A percentile compares a stretch with the other conserved stretches of the same genome.
phyloP scores from a whole-genome alignment of 2,888 invertebrate genomes.

The Tiliacea aurago region DNA sequence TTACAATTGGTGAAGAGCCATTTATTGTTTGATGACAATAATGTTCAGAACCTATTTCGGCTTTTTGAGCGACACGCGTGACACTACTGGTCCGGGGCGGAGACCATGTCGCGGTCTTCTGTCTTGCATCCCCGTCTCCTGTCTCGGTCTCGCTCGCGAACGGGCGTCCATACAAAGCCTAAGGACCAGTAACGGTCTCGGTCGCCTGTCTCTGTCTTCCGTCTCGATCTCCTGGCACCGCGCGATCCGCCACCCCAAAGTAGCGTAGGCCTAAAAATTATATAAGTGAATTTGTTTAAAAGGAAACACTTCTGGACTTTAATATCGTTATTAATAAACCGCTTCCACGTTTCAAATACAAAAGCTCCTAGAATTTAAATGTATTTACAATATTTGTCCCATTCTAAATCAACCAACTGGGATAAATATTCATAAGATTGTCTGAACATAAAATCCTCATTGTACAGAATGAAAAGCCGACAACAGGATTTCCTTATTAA shows the following conservation, averaged over 20 bases:
- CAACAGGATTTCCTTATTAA: conserved; percentile 40
- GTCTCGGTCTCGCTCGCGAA: not conserved
- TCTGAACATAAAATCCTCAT: conserved; percentile 33
- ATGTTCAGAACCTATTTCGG: no score
- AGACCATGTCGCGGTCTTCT: no score
- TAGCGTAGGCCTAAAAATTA: not conserved
- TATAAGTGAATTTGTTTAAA: not conserved
- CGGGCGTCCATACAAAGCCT: no score
- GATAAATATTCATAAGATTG: conserved; percentile 53
- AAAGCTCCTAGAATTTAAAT: conserved; percentile 22
- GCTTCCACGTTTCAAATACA: conserved; percentile 17
- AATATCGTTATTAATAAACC: conserved; percentile 2
- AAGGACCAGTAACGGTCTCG: not conserved
- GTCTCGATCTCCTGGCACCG: not conserved
- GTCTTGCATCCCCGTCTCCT: not conserved
- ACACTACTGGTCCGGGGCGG: no score
- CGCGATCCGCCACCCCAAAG: not conserved
- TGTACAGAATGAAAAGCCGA: conserved; percentile 36
- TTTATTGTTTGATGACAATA: no score
- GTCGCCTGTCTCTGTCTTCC: not conserved
- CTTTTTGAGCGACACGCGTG: no score
- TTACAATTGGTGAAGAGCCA: no score
- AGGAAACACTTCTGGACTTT: not conserved
- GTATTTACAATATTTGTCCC: conserved; percentile 26
- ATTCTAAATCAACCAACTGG: conserved; percentile 26